Evolutionary conservation across 2,888 invertebrate species (phyloP), one percentile per base, ranked within the genome.

Genomic region (Cynaeus angustus): DNA sequence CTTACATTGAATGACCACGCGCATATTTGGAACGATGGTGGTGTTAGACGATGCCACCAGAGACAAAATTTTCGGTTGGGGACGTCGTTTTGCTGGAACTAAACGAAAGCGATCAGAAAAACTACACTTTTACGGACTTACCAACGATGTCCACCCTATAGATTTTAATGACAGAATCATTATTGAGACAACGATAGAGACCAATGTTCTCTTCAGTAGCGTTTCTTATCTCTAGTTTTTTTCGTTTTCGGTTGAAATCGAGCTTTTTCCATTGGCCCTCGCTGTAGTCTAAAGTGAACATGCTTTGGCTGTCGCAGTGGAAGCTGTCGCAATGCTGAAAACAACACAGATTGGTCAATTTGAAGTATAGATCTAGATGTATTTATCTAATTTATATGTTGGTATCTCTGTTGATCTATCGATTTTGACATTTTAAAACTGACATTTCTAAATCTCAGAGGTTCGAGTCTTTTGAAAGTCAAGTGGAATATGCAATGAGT

Each of bases 1-100:
- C 66, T 81, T 83, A 71, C 84, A 84, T 26, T 82, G 82, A 13
- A 84, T 81, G 10, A 82, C 82, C 14, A 83, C 75, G 71, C 82
- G 81, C 56, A 78, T 76, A 62, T 82, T 82, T 30, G 78, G 72
- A 9, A 76, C 70, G 41, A 79, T 75, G 4, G 83, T 82, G 12
- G 78, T 71, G 61, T 83, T 81, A 6, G 79, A 77, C 9, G 81
- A 82, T 46, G 77, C 9, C n/a, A 14, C 77, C 33, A 83, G 67
- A 1, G 81, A 79, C 5, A 79, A 68, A 6, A 83, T 78, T 61
- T 77, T 71, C 0, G 83, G 82, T 3, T 80, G 78, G 1, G 76
- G 73, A 6, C 79, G 81, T 3, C 77, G 79, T 52, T 71, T 75
- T 12, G 73, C 72, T 8, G 76, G 66, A 72, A 77, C 83, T 82